phyloP scores from a whole-genome alignment of 2,113 vertebrate genomes.

The Perognathus longimembris region DNA sequence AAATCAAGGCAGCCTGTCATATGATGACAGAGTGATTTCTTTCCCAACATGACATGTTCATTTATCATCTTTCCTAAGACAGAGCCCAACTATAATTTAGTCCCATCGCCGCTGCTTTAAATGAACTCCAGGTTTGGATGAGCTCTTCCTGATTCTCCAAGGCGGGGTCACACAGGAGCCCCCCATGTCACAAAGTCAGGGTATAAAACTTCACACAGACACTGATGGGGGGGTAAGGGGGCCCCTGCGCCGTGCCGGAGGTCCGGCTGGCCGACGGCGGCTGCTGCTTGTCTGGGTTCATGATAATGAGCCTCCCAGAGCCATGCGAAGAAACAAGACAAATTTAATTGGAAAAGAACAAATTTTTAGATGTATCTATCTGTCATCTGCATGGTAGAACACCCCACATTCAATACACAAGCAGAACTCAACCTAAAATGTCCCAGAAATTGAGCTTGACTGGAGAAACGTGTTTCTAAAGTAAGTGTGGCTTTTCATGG shows the following conservation, averaged over 20 bases:
- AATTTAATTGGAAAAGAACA: background rate
- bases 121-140: conserved; percentile 41
- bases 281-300: background rate
- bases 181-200: background rate
- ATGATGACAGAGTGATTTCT: conserved; percentile 79
- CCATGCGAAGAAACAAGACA: background rate
- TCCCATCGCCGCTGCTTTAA: conserved; percentile 64
- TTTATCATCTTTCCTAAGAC: conserved; percentile 80
- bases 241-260: background rate
- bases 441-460: background rate
- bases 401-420: background rate
- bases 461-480: background rate
- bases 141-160: conserved; percentile 38
- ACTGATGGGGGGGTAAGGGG: background rate
- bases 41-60: conserved; percentile 68
- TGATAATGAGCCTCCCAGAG: background rate
- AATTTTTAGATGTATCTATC: background rate
- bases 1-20: conserved; percentile 67
- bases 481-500: background rate
- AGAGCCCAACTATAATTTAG: conserved; percentile 69
- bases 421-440: background rate
- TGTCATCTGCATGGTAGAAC: background rate
- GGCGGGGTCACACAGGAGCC: conserved; percentile 19
- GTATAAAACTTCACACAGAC: background rate
- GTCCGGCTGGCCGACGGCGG: background rate